A percentile compares a stretch with the other conserved stretches of the same genome.
Evolutionary conservation across 2,797 vertebrate genomes (phyloP).

Genomic region (Enteromius paludinosus): DNA sequence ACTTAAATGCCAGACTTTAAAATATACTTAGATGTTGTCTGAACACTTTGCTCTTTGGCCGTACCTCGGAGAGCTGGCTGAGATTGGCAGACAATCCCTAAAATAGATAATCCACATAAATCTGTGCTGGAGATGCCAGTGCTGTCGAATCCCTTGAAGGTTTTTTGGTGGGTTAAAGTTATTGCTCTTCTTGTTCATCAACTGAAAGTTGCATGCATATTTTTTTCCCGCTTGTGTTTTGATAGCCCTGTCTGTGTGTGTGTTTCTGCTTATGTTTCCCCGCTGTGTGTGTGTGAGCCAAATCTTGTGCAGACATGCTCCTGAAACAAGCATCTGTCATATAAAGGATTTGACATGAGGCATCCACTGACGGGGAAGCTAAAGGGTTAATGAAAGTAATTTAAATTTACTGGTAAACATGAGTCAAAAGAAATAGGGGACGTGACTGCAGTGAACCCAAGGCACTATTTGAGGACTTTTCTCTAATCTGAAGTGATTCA

Average conservation of each 20-base stretch:
- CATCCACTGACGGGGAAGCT: background rate
- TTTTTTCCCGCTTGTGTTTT: background rate
- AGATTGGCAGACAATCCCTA: constrained; percentile 54
- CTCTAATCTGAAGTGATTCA: background rate
- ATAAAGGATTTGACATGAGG: constrained; percentile 63
- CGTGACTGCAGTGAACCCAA: background rate
- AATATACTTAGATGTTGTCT: background rate
- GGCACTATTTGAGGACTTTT: constrained; percentile 15
- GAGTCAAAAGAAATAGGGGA: background rate
- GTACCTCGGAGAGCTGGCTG: constrained; percentile 19
- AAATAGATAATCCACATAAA: constrained; percentile 64
- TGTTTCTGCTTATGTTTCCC: constrained; percentile 18
- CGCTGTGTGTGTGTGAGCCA: constrained; percentile 19
- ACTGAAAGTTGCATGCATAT: constrained; percentile 14
- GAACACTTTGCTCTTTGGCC: constrained; percentile 40
- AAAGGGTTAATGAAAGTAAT: constrained; percentile 31
- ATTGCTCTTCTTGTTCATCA: background rate
- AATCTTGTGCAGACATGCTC: constrained; percentile 60
- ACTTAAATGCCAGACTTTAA: background rate
- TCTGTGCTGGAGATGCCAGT: constrained; percentile 46
- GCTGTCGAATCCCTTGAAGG: constrained; percentile 18
- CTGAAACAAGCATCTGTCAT: constrained; percentile 69
- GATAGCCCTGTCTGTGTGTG: background rate
- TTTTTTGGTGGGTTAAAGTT: constrained; percentile 12
- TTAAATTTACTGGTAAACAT: background rate